A percentile compares a stretch with the other conserved stretches of the same genome.
phyloP scores from a whole-genome alignment of 2,888 invertebrate species.

The Fragum sueziense region DNA sequence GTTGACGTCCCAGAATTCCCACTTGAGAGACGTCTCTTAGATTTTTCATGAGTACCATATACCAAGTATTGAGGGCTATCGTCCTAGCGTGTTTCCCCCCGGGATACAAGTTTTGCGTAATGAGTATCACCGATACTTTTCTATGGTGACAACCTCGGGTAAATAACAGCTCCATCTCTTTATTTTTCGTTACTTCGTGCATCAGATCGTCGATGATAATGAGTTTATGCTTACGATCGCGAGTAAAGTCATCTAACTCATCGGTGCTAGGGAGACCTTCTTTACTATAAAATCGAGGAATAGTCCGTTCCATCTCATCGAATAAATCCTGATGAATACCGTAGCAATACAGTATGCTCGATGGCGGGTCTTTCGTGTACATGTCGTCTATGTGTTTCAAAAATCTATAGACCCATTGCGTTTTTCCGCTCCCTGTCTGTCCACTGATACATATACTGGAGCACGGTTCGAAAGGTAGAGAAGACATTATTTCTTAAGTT shows the following conservation, averaged over 20 bases:
- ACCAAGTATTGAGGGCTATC: constrained; percentile 38
- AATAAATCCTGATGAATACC: constrained; percentile 43
- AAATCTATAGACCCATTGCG: constrained; percentile 45
- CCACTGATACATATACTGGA: constrained; percentile 51
- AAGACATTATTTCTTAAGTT: constrained; percentile 37
- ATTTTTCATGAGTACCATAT: constrained; percentile 29
- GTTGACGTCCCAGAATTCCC: constrained; percentile 1
- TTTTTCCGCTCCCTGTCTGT: constrained; percentile 49
- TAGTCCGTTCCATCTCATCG: constrained; percentile 36
- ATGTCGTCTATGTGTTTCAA: constrained; percentile 31
- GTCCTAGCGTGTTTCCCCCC: constrained; percentile 32
- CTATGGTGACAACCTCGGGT: constrained; percentile 39
- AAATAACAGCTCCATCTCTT: constrained; percentile 37
- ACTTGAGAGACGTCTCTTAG: constrained; percentile 18
- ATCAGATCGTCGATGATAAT: constrained; percentile 42
- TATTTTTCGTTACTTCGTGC: constrained; percentile 26
- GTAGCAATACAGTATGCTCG: constrained; percentile 38
- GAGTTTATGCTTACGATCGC: constrained; percentile 17
- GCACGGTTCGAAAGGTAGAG: constrained; percentile 47
- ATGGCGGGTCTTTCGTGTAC: constrained; percentile 43
- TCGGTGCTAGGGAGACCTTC: constrained; percentile 22
- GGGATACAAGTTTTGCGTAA: constrained; percentile 18
- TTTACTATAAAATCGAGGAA: constrained; percentile 31
- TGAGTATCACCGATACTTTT: constrained; percentile 20
- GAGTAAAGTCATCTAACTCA: constrained; percentile 40